Conservation (phyloP, 2,113 vertebrate genomes). For the Spea multiplicata region DNA sequence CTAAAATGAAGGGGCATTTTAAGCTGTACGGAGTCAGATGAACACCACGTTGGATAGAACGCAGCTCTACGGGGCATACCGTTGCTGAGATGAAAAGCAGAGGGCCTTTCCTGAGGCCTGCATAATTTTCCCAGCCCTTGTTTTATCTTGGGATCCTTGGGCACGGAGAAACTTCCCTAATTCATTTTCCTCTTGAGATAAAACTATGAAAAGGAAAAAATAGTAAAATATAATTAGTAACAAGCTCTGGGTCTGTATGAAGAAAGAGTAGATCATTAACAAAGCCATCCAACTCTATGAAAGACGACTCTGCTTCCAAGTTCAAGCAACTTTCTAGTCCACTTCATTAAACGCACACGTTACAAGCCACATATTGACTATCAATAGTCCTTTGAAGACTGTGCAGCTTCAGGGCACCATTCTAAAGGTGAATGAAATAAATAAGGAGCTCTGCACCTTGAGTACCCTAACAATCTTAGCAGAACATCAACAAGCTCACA, state of each 20-base stretch:
- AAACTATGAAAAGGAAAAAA: slow-evolving; percentile 64
- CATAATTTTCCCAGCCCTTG: slow-evolving; percentile 96
- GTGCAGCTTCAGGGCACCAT: too few relatives aligned
- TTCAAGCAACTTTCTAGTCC: too few relatives aligned
- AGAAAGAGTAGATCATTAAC: too few relatives aligned
- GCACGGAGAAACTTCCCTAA: slow-evolving; percentile 92
- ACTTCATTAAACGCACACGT: too few relatives aligned
- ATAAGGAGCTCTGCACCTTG: too few relatives aligned
- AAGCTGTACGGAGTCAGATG: not conserved
- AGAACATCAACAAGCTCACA: too few relatives aligned
- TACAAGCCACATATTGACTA: too few relatives aligned
- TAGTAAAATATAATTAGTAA: too few relatives aligned
- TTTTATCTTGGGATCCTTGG: slow-evolving; percentile 93
- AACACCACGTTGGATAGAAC: not conserved
- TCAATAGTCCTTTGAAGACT: too few relatives aligned
- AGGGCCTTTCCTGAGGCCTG: slow-evolving; percentile 95
- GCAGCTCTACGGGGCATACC: slow-evolving; percentile 62
- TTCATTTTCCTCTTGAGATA: slow-evolving; percentile 97
- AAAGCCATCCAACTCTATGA: not conserved
- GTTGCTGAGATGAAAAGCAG: slow-evolving; percentile 97
- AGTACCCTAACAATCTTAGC: too few relatives aligned
- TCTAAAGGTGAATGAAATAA: too few relatives aligned
- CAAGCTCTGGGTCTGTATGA: not conserved
- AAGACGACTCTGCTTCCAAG: too few relatives aligned
- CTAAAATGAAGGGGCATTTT: not conserved